These are phyloP conservation scores for Dallia pectoralis DNA, from an alignment of 2,797 vertebrate species.

Conservation along the genomic window DNA sequence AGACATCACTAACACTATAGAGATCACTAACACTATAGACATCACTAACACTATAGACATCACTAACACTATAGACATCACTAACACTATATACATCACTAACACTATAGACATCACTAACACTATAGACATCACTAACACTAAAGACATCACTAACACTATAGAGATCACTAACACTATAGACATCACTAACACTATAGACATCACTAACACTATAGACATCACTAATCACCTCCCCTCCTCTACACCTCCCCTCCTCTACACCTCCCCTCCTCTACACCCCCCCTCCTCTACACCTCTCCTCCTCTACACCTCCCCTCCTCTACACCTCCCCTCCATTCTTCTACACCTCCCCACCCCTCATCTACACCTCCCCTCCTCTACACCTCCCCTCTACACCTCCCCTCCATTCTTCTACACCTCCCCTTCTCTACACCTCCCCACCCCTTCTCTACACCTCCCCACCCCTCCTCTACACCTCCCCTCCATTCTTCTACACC, in stretches of 20 bases:
- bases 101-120: too few relatives aligned
- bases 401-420: neutral
- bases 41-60: slow-evolving; percentile 65
- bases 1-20: slow-evolving; percentile 62
- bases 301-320: too few relatives aligned
- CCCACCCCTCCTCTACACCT: neutral
- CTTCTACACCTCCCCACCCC: too few relatives aligned
- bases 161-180: slow-evolving; percentile 71
- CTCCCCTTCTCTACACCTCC: neutral
- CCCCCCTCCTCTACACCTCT: too few relatives aligned
- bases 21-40: slow-evolving; percentile 74
- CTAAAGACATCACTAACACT: slow-evolving; percentile 18
- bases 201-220: too few relatives aligned
- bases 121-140: slow-evolving; percentile 71
- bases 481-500: neutral
- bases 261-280: too few relatives aligned
- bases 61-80: slow-evolving; percentile 75
- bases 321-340: too few relatives aligned
- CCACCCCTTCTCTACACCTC: neutral
- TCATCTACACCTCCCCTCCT: neutral
- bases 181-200: slow-evolving; percentile 63
- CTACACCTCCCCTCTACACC: neutral
- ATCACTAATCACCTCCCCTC: too few relatives aligned
- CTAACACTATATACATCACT: slow-evolving; percentile 51
- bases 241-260: too few relatives aligned